Base-by-base conservation (phyloP, 2,888 invertebrate species). In the Cheilosia urbana region DNA sequence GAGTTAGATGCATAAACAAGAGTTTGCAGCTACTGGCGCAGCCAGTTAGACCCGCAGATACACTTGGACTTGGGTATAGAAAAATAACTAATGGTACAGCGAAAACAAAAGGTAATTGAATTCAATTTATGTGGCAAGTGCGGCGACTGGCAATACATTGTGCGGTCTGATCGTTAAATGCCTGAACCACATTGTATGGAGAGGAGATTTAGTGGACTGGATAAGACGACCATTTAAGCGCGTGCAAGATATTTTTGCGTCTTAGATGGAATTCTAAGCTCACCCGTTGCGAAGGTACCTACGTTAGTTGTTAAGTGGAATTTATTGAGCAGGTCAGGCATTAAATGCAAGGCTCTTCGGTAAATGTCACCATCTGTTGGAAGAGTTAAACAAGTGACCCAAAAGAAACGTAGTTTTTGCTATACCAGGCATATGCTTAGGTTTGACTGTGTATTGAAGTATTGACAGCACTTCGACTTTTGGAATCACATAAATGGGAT, bases 41-140 rank as follows among this genome's bases (percentile, higher is more conserved):
- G 30, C 27, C 30, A 68, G 68, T 69, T 75, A 78, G 55, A 55
- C 34, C 51, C 45, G 65, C 53, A 60, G 17, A 47, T 65, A 69
- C 69, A 60, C 21, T 27, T 75, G 65, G 53, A 45, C 53, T 47
- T 47, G 24, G 65, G 51, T 51, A 57, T 37, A 49, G 55, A 49
- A 72, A 72, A 21, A 63, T 37, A 51, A 51, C 51, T 24, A 51
- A 83, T 79, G 68, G 73, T 47, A 73, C 57, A 63, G 47, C 57
- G 55, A 34, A 55, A 80, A 80, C 84, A 85, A 85, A 76, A 71
- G 80, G 76, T 55, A 76, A 80, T 80, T 85, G 75, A 80, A 80
- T 65, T 65, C 34, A 79, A 85, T 85, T 85, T 80, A 85, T 85
- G 75, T 66, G 21, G 24, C 51, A 27, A 42, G 30, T 7, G 75